Base-by-base conservation (phyloP, 2,888 invertebrate species). In the Tuberolachnus salignus region DNA sequence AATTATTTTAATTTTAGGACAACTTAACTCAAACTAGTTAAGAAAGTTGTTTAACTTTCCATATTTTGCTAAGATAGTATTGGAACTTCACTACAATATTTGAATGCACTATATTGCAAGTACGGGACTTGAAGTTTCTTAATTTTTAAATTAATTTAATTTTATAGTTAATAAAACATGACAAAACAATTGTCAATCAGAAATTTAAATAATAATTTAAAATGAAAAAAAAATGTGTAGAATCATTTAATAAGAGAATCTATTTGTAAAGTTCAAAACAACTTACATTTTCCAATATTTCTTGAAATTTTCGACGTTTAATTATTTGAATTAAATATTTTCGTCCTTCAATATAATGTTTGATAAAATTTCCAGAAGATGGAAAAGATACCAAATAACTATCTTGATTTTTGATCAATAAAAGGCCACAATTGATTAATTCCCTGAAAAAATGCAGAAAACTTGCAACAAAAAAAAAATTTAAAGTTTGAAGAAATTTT, bases 371-470 rank as follows among this genome's bases (percentile, higher is more conserved):
- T 8, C 81, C 75, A 26, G 81, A 80, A 21, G 80, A 81, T 26
- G 81, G 81, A 80, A 81, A 81, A 66, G 81, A 81, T 55, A 81
- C 75, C 81, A 74, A 81, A 75, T 81, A 81, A 53, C 51, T 73
- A 9, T 72, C 75, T 16, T 74, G 71, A 44, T 80, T 57, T 67
- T 59, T 80, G n/a, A 81, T 74, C 64, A 81, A 80, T 26, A 81
- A 63, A 21, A 81, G 42, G 23, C 81, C 81, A 61, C 74, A 69
- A n/a, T 75, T 81, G 11, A 81, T 72, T 44, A 81, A 55, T 19
- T 64, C 69, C 53, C 81, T 81, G 63, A 23, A 78, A 80, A 34
- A n/a, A n/a, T n/a, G n/a, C n/a, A n/a, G n/a, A n/a, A n/a, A n/a
- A n/a, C 21, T 1, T 10, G 23, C 42, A 51, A 8, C n/a, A 53